Conservation (phyloP, 2,888 invertebrate species). For the Taenaris catops region DNA sequence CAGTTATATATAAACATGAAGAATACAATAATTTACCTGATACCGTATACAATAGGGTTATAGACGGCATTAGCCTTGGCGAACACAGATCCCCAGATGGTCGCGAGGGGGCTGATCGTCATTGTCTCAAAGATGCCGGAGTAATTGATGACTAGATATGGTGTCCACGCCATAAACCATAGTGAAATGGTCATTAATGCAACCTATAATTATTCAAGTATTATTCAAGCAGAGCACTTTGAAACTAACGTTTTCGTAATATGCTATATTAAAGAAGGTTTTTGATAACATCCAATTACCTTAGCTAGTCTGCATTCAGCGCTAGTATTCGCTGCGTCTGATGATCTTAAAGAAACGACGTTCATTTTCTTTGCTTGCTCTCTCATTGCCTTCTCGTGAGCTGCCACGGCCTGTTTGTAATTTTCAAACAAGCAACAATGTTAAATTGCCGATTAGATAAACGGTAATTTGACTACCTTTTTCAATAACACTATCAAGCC, state of each 20-base stretch:
- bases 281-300: too few relatives aligned
- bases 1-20: too few relatives aligned
- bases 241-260: too few relatives aligned
- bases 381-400: constrained; percentile 92
- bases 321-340: constrained; percentile 87
- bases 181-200: constrained; percentile 93
- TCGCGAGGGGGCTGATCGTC: constrained; percentile 87
- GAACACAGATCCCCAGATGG: constrained; percentile 94
- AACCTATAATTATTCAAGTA: too few relatives aligned
- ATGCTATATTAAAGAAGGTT: too few relatives aligned
- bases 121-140: constrained; percentile 88
- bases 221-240: too few relatives aligned
- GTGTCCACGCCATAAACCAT: constrained; percentile 97
- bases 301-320: constrained; percentile 94
- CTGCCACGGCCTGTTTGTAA: constrained; percentile 87
- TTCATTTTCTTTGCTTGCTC: too few relatives aligned
- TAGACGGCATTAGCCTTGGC: constrained; percentile 95
- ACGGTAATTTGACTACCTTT: too few relatives aligned
- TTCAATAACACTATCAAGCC: too few relatives aligned
- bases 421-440: too few relatives aligned
- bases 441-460: too few relatives aligned
- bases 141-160: constrained; percentile 91
- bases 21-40: constrained; percentile 85
- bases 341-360: constrained; percentile 90
- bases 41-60: constrained; percentile 95